Base-by-base conservation (phyloP, 2,888 invertebrate species). In the Trichogramma dendrolimi region DNA sequence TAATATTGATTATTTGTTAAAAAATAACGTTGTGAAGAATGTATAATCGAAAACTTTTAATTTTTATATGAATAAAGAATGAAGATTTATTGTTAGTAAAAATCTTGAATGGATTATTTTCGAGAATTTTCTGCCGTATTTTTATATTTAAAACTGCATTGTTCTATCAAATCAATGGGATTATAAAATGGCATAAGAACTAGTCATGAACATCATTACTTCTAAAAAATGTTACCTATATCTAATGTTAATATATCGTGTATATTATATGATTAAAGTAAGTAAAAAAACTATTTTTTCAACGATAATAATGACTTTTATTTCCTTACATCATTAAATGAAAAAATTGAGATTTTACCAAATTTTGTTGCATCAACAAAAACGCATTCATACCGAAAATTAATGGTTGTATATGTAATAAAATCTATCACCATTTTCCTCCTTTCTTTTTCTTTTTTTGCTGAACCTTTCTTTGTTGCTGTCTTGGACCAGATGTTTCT, bases 381-480 rank as follows among this genome's bases (percentile, higher is more conserved):
- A 10, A 2, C 3, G n/a, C n/a, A 10, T 46, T 10, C n/a, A 10
- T 46, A 46, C 8, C 46, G 10, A 46, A 46, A 46, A 46, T 10
- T 46, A 46, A 46, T 8, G 8, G 2, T 46, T 46, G n/a, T n/a
- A 46, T 46, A 2, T 46, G n/a, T 46, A 46, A 50, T 51, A 49
- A 27, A 27, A 27, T 27, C 3, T 54, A 68, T 78, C 75, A 81
- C 80, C 81, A 80, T 65, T 81, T 81, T 14, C 85, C 82, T 55
- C 84, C 84, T 71, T 84, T 84, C 75, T 88, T 89, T 79, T 90
- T 90, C 76, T 88, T 89, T 77, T 88, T 88, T 75, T 87, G 87
- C 63, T 87, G 87, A 58, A 87, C 87, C 72, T 88, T 89, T 47
- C 85, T 80, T 69, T 88, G 86, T 70, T 89, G 87, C 79, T 89